phyloP scores from a whole-genome alignment of 2,113 vertebrate species.

The Carassius auratus region DNA sequence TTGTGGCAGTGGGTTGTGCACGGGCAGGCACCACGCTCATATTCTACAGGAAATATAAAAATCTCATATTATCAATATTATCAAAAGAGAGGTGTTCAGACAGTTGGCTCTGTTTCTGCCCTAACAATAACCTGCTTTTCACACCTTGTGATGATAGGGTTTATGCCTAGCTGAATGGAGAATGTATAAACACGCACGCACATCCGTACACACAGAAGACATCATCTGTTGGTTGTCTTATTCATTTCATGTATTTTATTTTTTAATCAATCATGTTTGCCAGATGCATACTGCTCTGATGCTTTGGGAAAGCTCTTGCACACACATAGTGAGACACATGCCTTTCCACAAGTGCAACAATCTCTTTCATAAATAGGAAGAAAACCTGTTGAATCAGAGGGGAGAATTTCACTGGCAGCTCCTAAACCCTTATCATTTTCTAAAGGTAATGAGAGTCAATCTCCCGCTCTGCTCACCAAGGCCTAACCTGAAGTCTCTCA shows the following conservation, averaged over 20 bases:
- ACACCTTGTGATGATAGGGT: constrained; percentile 13
- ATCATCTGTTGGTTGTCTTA: not conserved
- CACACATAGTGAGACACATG: not conserved
- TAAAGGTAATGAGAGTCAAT: constrained; percentile 32
- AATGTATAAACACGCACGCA: not conserved
- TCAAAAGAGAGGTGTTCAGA: constrained; percentile 15
- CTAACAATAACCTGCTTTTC: constrained; percentile 8
- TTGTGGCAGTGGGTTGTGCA: not conserved
- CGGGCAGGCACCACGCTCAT: not conserved
- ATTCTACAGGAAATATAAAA: not conserved
- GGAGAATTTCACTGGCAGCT: constrained; percentile 35
- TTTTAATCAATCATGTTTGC: not conserved
- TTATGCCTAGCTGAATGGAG: constrained; percentile 12
- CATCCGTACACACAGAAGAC: not conserved
- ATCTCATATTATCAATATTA: constrained; percentile 14
- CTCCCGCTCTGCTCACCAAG: constrained; percentile 19
- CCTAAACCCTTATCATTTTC: constrained; percentile 46
- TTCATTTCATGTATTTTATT: not conserved
- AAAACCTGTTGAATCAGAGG: not conserved
- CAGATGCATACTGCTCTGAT: constrained; percentile 5
- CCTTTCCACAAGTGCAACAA: not conserved
- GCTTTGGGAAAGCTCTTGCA: constrained; percentile 1
- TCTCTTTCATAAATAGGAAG: constrained; percentile 29
- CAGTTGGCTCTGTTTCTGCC: constrained; percentile 16
- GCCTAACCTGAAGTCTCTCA: constrained; percentile 32